A percentile compares a stretch with the other conserved stretches of the same genome.
These are phyloP conservation scores for Drosophila mercatorum DNA, from an alignment of 2,888 invertebrate genomes.

Conservation along the genomic window DNA sequence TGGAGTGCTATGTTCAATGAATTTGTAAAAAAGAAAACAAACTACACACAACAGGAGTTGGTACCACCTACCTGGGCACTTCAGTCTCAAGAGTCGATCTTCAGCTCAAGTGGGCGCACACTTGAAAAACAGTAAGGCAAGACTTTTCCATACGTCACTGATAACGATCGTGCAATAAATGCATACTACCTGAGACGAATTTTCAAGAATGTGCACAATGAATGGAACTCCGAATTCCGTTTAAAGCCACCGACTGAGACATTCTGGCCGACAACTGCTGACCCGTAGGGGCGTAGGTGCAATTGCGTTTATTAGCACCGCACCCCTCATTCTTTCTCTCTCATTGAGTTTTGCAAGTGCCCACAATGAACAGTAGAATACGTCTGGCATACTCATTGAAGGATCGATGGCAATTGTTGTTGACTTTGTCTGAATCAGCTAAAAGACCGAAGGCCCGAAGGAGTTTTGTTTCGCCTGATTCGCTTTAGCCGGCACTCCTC, in stretches of 20 bases:
- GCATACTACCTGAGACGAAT: conserved; percentile 52
- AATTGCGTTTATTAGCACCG: conserved; percentile 82
- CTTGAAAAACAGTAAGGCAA: conserved; percentile 58
- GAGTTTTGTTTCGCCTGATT: conserved; percentile 63
- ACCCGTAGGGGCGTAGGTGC: conserved; percentile 75
- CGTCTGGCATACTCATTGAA: conserved; percentile 55
- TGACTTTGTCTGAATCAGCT: conserved; percentile 37
- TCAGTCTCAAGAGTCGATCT: conserved; percentile 71
- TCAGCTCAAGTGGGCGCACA: conserved; percentile 77
- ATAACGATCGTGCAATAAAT: conserved; percentile 61
- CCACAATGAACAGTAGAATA: conserved; percentile 32
- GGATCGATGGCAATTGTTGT: conserved; percentile 61
- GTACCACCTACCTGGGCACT: conserved; percentile 71
- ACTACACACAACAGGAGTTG: conserved; percentile 41
- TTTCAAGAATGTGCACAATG: conserved; percentile 45
- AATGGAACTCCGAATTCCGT: conserved; percentile 57
- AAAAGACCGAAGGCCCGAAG: conserved; percentile 39
- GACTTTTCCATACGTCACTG: conserved; percentile 45
- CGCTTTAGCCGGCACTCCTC: conserved; percentile 39
- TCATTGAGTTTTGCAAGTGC: conserved; percentile 51
- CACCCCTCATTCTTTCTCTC: conserved; percentile 54
- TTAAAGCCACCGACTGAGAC: conserved; percentile 79
- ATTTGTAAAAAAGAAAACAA: conserved; percentile 46
- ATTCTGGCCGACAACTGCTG: conserved; percentile 35
- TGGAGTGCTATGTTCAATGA: conserved; percentile 35